A percentile compares a stretch with the other conserved stretches of the same genome.
phyloP scores from a whole-genome alignment of 2,113 vertebrate genomes.

The Brachypodius melanocephalos region DNA sequence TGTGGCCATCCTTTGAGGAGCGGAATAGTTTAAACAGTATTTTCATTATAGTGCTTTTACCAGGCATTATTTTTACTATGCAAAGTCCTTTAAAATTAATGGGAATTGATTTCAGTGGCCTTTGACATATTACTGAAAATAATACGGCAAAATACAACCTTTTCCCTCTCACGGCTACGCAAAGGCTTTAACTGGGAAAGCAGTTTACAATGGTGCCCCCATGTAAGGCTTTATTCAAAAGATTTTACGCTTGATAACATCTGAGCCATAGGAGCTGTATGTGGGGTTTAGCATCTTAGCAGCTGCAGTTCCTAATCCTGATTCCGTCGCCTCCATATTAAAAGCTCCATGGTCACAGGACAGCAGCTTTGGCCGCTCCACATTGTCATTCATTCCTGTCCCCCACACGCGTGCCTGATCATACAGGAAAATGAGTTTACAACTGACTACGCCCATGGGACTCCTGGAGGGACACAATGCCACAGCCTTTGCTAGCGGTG shows the following conservation, averaged over 20 bases:
- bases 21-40: slow-evolving; percentile 35
- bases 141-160: slow-evolving; percentile 61
- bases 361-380: slow-evolving; percentile 16
- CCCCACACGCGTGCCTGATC: slow-evolving; percentile 21
- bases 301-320: slow-evolving; percentile 71
- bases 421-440: slow-evolving; percentile 41
- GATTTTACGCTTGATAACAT: slow-evolving; percentile 68
- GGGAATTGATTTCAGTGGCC: slow-evolving; percentile 69
- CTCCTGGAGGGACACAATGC: not conserved
- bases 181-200: slow-evolving; percentile 68
- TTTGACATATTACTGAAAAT: slow-evolving; percentile 70
- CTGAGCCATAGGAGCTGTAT: slow-evolving; percentile 54
- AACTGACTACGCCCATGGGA: not conserved
- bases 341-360: slow-evolving; percentile 62
- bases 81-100: slow-evolving; percentile 68
- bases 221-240: slow-evolving; percentile 67
- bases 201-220: slow-evolving; percentile 63
- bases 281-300: slow-evolving; percentile 69
- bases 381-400: slow-evolving; percentile 57
- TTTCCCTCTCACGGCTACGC: slow-evolving; percentile 36
- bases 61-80: slow-evolving; percentile 63
- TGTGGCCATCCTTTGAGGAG: not conserved
- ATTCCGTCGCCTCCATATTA: slow-evolving; percentile 71
- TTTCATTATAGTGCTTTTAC: slow-evolving; percentile 54
- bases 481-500: slow-evolving; percentile 1